Percentiles rank a stretch among this genome's conserved stretches.
Conservation (phyloP, 2,797 vertebrate genomes). For the Tenualosa ilisha region DNA sequence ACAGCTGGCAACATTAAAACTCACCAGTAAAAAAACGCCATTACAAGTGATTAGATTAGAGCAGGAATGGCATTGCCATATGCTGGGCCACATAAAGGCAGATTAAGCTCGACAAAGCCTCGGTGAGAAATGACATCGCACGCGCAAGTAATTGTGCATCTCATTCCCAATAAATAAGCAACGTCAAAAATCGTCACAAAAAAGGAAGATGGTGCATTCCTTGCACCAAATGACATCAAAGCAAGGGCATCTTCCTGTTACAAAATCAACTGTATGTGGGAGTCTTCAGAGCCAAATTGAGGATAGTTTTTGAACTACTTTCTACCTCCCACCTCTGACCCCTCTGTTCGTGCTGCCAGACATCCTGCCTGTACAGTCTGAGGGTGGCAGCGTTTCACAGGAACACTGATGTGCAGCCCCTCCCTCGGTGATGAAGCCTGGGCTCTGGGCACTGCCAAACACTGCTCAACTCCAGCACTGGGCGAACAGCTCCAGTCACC, state of each 20-base stretch:
- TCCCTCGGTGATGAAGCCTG: neutral
- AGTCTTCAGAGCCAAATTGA: neutral
- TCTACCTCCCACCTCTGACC: neutral
- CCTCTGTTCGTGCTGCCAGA: neutral
- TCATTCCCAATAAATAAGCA: slow-evolving; percentile 20
- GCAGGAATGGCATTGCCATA: slow-evolving; percentile 27
- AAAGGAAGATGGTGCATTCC: too few relatives aligned
- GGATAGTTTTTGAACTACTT: neutral
- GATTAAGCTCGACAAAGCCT: slow-evolving; percentile 28
- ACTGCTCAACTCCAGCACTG: neutral
- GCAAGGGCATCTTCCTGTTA: neutral
- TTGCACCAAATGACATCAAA: neutral
- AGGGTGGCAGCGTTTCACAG: slow-evolving; percentile 10
- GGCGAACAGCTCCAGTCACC: neutral
- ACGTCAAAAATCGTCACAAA: neutral
- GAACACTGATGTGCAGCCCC: neutral
- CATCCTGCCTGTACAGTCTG: neutral
- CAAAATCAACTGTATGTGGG: neutral
- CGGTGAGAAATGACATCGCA: slow-evolving; percentile 28
- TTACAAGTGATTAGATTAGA: slow-evolving; percentile 43
- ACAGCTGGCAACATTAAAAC: slow-evolving; percentile 45
- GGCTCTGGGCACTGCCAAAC: neutral
- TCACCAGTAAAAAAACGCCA: slow-evolving; percentile 34
- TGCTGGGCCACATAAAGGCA: slow-evolving; percentile 31
- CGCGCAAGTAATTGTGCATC: slow-evolving; percentile 26